Evolutionary conservation across 2,113 vertebrate genomes (phyloP).

Genomic region (Laticauda colubrina): DNA sequence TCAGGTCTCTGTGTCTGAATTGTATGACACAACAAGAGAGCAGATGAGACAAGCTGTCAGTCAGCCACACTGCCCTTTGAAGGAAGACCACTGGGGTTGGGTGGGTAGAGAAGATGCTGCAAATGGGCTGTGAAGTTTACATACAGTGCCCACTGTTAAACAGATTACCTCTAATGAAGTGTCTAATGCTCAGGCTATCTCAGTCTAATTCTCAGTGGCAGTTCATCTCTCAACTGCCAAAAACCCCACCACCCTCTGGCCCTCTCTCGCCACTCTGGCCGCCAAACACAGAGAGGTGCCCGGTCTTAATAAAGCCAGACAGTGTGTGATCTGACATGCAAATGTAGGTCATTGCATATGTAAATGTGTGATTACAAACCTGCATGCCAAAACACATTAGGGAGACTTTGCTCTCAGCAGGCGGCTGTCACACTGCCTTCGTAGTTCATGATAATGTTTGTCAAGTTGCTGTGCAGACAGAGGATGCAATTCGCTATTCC

Average conservation of each 20-base stretch:
- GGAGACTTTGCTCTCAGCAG: conserved; percentile 97
- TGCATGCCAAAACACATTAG: conserved; percentile 99
- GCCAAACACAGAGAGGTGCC: conserved; percentile 91
- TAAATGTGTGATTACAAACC: conserved; percentile 99
- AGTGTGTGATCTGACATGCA: conserved; percentile 99
- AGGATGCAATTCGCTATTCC: conserved; percentile 69
- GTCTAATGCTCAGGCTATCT: conserved; percentile 95
- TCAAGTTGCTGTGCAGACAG: conserved; percentile 84
- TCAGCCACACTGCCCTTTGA: conserved; percentile 93
- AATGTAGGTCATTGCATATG: conserved; percentile 99
- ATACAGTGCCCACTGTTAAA: conserved; percentile 99
- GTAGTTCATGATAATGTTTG: conserved; percentile 90
- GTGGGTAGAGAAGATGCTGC: conserved; percentile 87
- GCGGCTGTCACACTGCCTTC: conserved; percentile 94
- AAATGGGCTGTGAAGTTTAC: conserved; percentile 99
- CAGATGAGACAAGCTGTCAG: conserved; percentile 92
- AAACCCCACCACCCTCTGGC: conserved; percentile 85
- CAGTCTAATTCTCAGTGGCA: conserved; percentile 98
- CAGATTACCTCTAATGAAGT: conserved; percentile 99
- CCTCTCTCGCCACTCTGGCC: conserved; percentile 87
- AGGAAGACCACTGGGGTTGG: conserved; percentile 81
- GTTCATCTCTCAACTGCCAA: conserved; percentile 95
- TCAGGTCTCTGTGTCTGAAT: conserved; percentile 72
- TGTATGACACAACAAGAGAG: conserved; percentile 83
- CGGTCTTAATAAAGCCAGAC: conserved; percentile 93